phyloP scores from a whole-genome alignment of 2,113 vertebrate genomes.

The Oncorhynchus clarkii region DNA sequence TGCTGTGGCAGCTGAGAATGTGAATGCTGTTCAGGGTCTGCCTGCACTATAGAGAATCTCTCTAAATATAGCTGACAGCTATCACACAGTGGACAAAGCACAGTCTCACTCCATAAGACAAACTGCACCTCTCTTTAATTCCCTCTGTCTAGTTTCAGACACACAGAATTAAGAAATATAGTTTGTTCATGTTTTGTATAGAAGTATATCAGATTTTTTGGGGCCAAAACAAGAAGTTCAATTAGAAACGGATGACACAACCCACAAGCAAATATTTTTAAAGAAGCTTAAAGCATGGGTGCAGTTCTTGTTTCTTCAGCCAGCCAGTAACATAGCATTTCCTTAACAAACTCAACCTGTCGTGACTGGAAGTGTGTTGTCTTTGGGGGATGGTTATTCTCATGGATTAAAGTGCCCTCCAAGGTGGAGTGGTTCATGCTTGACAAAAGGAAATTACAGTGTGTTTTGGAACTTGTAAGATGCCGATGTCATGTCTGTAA shows the following conservation, averaged over 20 bases:
- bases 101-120: conserved; percentile 14
- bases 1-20: conserved; percentile 69
- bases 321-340: conserved; percentile 12
- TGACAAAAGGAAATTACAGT: not conserved
- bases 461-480: conserved; percentile 1
- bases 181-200: not conserved
- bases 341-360: conserved; percentile 23
- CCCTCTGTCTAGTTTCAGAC: not conserved
- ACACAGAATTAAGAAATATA: not conserved
- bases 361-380: not conserved
- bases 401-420: conserved; percentile 1
- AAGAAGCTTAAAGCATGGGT: conserved; percentile 30
- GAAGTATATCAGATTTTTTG: not conserved
- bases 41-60: conserved; percentile 59
- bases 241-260: conserved; percentile 2
- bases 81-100: conserved; percentile 31
- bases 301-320: conserved; percentile 25
- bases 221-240: conserved; percentile 1
- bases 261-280: conserved; percentile 23
- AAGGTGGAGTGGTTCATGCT: conserved; percentile 1
- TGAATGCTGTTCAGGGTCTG: conserved; percentile 54
- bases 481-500: too few relatives aligned
- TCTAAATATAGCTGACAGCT: conserved; percentile 60
- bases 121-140: not conserved
- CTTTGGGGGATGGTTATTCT: not conserved